phyloP scores from a whole-genome alignment of 2,888 invertebrate species.

The Pollenia angustigena region DNA sequence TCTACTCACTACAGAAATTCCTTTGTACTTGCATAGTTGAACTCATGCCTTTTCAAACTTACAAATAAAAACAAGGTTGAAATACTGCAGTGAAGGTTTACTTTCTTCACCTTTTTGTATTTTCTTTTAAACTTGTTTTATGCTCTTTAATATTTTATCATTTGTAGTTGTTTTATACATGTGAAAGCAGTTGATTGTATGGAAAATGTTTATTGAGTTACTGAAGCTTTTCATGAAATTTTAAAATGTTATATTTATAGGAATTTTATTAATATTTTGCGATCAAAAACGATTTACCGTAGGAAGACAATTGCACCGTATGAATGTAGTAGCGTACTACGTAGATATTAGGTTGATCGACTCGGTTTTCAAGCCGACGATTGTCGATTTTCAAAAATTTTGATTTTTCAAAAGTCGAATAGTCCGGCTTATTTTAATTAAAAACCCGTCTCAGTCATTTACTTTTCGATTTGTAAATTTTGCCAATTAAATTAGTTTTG shows the following conservation, averaged over 20 bases:
- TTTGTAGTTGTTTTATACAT: background rate
- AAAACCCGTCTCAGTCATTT: no score
- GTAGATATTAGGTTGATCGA: no score
- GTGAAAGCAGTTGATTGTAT: background rate
- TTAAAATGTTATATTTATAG: background rate
- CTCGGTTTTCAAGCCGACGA: no score
- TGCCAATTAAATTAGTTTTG: no score
- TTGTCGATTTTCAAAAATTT: no score
- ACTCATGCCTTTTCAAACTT: background rate
- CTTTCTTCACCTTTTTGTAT: constrained; percentile 11
- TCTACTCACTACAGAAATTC: background rate
- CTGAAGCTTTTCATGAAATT: background rate
- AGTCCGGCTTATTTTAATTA: no score
- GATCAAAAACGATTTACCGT: no score
- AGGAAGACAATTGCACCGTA: no score
- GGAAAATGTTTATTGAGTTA: background rate
- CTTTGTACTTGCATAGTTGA: background rate
- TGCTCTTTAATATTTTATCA: background rate
- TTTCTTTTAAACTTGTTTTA: background rate
- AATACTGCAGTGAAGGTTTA: constrained; percentile 38
- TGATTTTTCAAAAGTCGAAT: no score
- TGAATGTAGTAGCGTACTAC: no score
- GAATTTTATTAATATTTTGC: background rate
- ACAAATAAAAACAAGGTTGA: constrained; percentile 18
- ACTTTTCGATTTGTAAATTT: no score